Evolutionary conservation across 2,113 vertebrate species (phyloP).

Genomic region (Onychostoma macrolepis): DNA sequence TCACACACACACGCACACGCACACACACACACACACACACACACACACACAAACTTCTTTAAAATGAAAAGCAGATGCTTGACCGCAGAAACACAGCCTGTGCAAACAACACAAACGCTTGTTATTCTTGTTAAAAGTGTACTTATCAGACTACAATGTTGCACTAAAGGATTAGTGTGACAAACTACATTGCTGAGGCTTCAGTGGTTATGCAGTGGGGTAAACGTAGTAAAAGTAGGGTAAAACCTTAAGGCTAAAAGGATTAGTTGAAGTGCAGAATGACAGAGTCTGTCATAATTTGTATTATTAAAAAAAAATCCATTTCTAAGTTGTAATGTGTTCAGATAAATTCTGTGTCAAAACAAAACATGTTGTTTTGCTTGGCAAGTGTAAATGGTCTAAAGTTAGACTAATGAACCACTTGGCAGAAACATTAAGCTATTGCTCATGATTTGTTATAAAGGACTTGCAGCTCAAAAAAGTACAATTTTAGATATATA

Average conservation of each 20-base stretch:
- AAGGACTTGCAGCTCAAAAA: neutral
- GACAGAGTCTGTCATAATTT: neutral
- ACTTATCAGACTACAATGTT: slow-evolving; percentile 43
- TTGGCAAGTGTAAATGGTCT: neutral
- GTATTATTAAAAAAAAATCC: neutral
- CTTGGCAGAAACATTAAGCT: too few relatives aligned
- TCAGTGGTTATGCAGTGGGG: neutral
- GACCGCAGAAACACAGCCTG: slow-evolving; percentile 43
- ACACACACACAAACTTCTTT: slow-evolving; percentile 5
- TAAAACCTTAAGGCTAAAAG: neutral
- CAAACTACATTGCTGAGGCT: slow-evolving; percentile 30
- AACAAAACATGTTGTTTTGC: neutral
- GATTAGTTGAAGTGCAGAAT: neutral
- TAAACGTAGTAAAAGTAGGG: neutral
- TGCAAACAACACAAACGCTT: slow-evolving; percentile 35
- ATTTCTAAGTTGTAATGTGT: neutral
- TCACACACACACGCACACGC: neutral
- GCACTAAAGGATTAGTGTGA: slow-evolving; percentile 40
- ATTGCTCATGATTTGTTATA: neutral
- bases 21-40: neutral
- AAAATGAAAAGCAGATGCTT: slow-evolving; percentile 25
- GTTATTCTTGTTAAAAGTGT: slow-evolving; percentile 48
- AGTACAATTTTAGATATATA: neutral
- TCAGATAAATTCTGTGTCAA: neutral
- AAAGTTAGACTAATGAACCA: neutral